Conservation (phyloP, 2,888 invertebrate species). For the Ptychoptera contaminata region DNA sequence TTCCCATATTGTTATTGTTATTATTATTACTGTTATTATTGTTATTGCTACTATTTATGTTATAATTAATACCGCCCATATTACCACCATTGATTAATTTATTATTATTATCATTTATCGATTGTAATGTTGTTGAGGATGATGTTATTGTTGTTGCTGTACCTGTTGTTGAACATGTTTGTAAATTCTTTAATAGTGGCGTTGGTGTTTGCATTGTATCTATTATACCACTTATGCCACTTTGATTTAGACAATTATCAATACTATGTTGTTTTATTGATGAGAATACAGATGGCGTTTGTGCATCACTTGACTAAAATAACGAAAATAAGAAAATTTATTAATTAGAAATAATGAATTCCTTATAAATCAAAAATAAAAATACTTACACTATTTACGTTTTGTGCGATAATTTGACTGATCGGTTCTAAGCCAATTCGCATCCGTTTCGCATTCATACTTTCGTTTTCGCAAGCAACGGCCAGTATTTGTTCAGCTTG, state of each 20-base stretch:
- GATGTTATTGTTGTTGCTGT: conserved; percentile 1
- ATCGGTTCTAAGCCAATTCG: conserved; percentile 88
- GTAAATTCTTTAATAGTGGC: conserved; percentile 3
- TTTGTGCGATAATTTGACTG: conserved; percentile 62
- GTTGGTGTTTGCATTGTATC: conserved; percentile 3
- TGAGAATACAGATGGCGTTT: no score
- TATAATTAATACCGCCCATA: no score
- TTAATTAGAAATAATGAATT: not conserved
- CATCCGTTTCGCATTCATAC: conserved; percentile 94
- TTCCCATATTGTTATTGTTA: no score
- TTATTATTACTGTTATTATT: no score
- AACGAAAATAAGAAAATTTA: no score
- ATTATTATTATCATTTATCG: no score
- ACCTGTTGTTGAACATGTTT: conserved; percentile 1
- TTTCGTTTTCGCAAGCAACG: conserved; percentile 93
- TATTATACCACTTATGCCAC: not conserved
- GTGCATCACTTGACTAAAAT: no score
- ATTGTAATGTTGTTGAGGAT: not conserved
- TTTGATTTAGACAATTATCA: no score
- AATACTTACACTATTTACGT: conserved; percentile 30
- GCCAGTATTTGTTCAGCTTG: conserved; percentile 93
- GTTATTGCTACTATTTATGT: no score
- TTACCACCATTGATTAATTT: no score
- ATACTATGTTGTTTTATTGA: no score
- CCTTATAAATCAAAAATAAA: not conserved